phyloP scores from a whole-genome alignment of 1,140 invertebrate genomes.

The Goniozus legneri region DNA sequence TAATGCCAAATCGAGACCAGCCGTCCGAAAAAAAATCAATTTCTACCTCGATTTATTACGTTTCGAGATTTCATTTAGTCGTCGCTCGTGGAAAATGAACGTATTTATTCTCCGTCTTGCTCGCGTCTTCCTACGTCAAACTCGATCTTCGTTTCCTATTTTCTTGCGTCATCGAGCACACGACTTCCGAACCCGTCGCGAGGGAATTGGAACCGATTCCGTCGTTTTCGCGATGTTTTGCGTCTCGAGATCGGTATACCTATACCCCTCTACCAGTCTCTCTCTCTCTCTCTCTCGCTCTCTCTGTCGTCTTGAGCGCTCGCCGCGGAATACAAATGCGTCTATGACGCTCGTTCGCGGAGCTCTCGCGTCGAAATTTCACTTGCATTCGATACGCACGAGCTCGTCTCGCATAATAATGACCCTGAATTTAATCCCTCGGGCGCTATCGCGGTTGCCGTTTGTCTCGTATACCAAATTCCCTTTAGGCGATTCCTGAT shows the following conservation, averaged over 20 bases:
- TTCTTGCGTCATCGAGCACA: no score
- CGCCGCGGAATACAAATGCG: constrained; percentile 28
- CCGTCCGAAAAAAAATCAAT: no score
- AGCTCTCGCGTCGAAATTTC: constrained; percentile 23
- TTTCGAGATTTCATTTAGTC: no score
- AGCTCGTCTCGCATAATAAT: constrained; percentile 26
- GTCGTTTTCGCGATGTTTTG: constrained; percentile 18
- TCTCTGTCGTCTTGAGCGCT: no score
- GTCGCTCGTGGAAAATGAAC: constrained; percentile 19
- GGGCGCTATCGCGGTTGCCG: constrained; percentile 19
- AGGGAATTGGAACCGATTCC: constrained; percentile 22
- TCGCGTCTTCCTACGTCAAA: no score
- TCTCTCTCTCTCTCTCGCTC: no score
- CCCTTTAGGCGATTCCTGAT: not conserved
- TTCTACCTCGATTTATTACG: no score
- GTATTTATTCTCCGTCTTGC: no score
- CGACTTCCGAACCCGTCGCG: constrained; percentile 16
- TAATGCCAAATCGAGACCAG: no score
- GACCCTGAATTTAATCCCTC: constrained; percentile 23
- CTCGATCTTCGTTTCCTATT: no score
- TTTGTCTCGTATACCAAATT: not conserved
- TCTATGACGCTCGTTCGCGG: constrained; percentile 9
- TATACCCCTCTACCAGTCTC: no score
- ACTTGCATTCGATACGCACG: constrained; percentile 25
- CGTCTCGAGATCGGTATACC: no score